These are phyloP conservation scores for Pseudomyrmex dendroicus DNA, from an alignment of 1,140 invertebrate species.

Conservation along the genomic window DNA sequence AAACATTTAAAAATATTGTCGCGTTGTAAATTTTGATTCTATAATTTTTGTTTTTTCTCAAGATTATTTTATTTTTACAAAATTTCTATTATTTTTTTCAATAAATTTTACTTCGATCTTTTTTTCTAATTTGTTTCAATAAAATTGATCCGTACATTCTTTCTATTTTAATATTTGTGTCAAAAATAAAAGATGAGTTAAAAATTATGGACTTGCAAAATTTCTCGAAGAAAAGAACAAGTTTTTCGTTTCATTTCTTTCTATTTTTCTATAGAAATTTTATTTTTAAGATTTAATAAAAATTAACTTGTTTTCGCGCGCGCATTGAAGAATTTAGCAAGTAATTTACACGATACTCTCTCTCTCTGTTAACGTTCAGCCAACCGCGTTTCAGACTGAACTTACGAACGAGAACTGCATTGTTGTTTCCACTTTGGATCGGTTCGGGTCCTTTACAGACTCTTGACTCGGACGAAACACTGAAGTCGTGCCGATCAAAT, in stretches of 20 bases:
- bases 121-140: no score
- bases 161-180: no score
- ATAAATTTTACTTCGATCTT: no score
- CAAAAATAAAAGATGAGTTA: no score
- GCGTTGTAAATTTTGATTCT: background rate
- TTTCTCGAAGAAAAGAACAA: no score
- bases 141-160: no score
- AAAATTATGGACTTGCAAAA: no score
- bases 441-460: conserved; percentile 73
- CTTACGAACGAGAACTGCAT: conserved; percentile 38
- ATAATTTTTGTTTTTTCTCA: background rate
- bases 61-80: background rate
- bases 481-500: conserved; percentile 74
- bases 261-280: background rate
- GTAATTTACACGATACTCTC: background rate
- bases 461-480: conserved; percentile 68
- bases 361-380: conserved; percentile 16
- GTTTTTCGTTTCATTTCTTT: no score
- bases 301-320: background rate
- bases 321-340: conserved; percentile 14
- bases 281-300: background rate
- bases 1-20: conserved; percentile 8
- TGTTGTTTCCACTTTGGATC: conserved; percentile 48
- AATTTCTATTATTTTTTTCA: background rate
- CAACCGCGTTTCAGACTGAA: conserved; percentile 33